These are phyloP conservation scores for Drosophila kepulauana DNA, from an alignment of 1,140 invertebrate genomes.

Conservation along the genomic window DNA sequence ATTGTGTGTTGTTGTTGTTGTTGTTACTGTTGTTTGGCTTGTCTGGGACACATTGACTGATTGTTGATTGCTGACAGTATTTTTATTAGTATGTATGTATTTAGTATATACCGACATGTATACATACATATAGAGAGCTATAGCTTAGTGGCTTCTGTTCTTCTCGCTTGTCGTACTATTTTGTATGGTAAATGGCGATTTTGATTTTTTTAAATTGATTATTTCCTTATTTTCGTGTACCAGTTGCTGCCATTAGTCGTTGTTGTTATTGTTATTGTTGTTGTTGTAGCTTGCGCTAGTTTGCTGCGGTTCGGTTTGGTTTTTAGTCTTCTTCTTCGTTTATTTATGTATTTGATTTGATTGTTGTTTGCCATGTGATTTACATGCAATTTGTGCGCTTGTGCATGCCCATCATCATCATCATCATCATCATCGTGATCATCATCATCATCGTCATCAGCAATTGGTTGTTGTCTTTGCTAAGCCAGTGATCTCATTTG, in stretches of 20 bases:
- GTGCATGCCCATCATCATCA: background rate
- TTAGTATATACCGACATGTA: constrained; percentile 31
- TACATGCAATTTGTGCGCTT: constrained; percentile 51
- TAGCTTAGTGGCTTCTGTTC: constrained; percentile 56
- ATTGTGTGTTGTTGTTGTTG: too few relatives aligned
- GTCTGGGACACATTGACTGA: constrained; percentile 64
- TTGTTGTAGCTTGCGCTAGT: constrained; percentile 61
- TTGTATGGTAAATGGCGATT: constrained; percentile 77
- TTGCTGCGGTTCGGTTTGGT: constrained; percentile 64
- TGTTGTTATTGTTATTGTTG: constrained; percentile 23
- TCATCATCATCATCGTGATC: too few relatives aligned
- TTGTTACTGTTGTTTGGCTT: constrained; percentile 22
- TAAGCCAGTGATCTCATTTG: constrained; percentile 43
- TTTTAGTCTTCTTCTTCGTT: constrained; percentile 35
- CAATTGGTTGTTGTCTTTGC: constrained; percentile 54
- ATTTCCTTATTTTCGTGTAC: constrained; percentile 82
- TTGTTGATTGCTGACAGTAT: constrained; percentile 63
- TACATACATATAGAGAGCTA: constrained; percentile 20
- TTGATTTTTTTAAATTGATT: constrained; percentile 84
- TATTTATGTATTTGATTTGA: constrained; percentile 32
- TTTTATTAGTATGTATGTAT: constrained; percentile 21
- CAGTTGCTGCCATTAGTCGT: constrained; percentile 36
- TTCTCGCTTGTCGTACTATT: constrained; percentile 35
- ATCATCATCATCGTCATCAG: constrained; percentile 16
- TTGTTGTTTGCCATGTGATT: constrained; percentile 47